phyloP scores from a whole-genome alignment of 2,888 invertebrate genomes.

The Drosophila barbarae region DNA sequence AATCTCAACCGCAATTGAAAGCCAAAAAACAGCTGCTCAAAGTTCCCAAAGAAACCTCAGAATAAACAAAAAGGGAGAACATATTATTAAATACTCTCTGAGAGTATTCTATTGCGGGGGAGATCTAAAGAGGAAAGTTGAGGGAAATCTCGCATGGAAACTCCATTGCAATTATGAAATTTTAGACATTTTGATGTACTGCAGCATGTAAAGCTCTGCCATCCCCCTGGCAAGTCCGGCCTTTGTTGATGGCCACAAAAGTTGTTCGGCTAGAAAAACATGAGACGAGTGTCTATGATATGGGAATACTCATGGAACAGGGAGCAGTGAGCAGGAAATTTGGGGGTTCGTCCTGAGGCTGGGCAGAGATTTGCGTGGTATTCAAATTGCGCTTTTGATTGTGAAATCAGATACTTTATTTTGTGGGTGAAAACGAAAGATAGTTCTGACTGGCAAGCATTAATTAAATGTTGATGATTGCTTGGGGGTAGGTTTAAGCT shows the following conservation, averaged over 20 bases:
- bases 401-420: slow-evolving; percentile 56
- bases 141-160: slow-evolving; percentile 24
- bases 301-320: slow-evolving; percentile 30
- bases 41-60: slow-evolving; percentile 29
- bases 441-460: slow-evolving; percentile 7
- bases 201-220: slow-evolving; percentile 41
- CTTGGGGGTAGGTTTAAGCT: not conserved
- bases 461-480: slow-evolving; percentile 19
- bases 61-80: slow-evolving; percentile 18
- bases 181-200: slow-evolving; percentile 70
- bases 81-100: slow-evolving; percentile 41
- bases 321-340: slow-evolving; percentile 2
- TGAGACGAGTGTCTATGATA: slow-evolving; percentile 33
- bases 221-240: not conserved
- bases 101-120: slow-evolving; percentile 28
- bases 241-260: slow-evolving; percentile 26
- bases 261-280: slow-evolving; percentile 37
- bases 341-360: not conserved
- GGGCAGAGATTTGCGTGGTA: slow-evolving; percentile 36
- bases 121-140: slow-evolving; percentile 5
- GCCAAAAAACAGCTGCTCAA: slow-evolving; percentile 31
- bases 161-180: slow-evolving; percentile 73
- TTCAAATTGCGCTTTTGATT: slow-evolving; percentile 59
- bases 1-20: slow-evolving; percentile 4
- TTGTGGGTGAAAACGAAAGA: not conserved